Conservation (phyloP, 2,797 vertebrate genomes). For the Gymnodraco acuticeps region DNA sequence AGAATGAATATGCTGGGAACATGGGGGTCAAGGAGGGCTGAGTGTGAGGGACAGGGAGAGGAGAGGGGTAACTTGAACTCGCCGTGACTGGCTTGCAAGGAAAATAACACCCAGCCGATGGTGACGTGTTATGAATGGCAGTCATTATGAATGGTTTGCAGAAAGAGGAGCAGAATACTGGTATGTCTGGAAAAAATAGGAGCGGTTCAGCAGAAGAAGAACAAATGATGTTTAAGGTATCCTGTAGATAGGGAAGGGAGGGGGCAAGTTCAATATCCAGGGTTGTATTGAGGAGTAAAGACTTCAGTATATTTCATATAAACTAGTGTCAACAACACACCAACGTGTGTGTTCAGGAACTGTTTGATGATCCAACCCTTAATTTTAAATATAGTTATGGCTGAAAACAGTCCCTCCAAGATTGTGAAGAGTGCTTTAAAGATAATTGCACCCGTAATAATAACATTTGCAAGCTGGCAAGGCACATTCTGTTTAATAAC, state of each 20-base stretch:
- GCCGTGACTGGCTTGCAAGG: constrained; percentile 57
- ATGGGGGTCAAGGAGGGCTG: constrained; percentile 75
- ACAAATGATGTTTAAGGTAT: constrained; percentile 30
- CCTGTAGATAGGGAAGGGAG: not conserved
- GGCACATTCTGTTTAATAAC: no score
- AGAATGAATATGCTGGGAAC: constrained; percentile 71
- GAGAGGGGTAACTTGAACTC: constrained; percentile 77
- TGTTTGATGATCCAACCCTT: not conserved
- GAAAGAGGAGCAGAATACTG: constrained; percentile 31
- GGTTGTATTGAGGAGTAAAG: not conserved
- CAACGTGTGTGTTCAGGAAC: not conserved
- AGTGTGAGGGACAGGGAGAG: constrained; percentile 64
- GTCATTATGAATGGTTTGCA: constrained; percentile 60
- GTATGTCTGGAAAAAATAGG: constrained; percentile 33
- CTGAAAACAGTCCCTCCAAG: not conserved
- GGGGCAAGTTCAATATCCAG: not conserved
- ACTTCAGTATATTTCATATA: not conserved
- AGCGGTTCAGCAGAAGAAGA: constrained; percentile 8
- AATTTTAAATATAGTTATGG: fast-evolving
- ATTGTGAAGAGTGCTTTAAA: not conserved
- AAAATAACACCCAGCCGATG: constrained; percentile 72
- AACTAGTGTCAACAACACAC: not conserved
- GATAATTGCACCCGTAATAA: not conserved
- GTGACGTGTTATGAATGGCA: constrained; percentile 73
- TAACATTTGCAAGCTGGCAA: no score